Evolutionary conservation across 1,140 invertebrate species (phyloP), one percentile per base, ranked within the genome.

Genomic region (Microplitis mediator): DNA sequence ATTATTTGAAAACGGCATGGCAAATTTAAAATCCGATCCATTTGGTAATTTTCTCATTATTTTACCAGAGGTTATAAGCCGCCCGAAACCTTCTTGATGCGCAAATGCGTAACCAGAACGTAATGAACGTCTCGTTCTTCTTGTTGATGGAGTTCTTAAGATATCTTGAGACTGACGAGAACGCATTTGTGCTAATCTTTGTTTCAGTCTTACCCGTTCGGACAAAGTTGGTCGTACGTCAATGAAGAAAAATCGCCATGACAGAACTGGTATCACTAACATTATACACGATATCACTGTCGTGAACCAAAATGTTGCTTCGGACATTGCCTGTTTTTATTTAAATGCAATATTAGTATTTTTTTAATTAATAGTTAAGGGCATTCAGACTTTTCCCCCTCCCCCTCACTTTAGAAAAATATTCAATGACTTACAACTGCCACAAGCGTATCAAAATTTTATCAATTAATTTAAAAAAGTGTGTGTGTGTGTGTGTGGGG

Each of bases 51-150:
- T 93, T 71, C 93, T 91, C 96, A 99, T 98, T 78, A 99, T 97
- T 86, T 98, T 98, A 51, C 98, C 98, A 50, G 96, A 98, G 4
- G 97, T 99, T 80, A 99, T 99, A 31, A 99, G 92, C 6, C 97
- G 91, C 51, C 98, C 98, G 88, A 99, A 99, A 78, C 98, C 97
- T 89, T 98, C 95, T 83, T 94, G 90, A 88, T 99, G 98, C 36
- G 98, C 96, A 88, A 99, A 99, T 1, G 98, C 98, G 86, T 99
- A 99, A 50, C 98, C 98, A 0, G 97, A 98, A 13, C 98, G 92
- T 54, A 99, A 90, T 4, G 96, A 98, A 65, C 96, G 92, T 32
- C 96, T 89, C 61, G 93, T 94, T 76, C 95, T 90, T 71, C 95
- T 90, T 0, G 96, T 93, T 9, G 95, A 96, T 3, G 95, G 94